Evolutionary conservation across 2,113 vertebrate genomes (phyloP), one percentile per base, ranked within the genome.

Genomic region (Ariopsis seemanni): DNA sequence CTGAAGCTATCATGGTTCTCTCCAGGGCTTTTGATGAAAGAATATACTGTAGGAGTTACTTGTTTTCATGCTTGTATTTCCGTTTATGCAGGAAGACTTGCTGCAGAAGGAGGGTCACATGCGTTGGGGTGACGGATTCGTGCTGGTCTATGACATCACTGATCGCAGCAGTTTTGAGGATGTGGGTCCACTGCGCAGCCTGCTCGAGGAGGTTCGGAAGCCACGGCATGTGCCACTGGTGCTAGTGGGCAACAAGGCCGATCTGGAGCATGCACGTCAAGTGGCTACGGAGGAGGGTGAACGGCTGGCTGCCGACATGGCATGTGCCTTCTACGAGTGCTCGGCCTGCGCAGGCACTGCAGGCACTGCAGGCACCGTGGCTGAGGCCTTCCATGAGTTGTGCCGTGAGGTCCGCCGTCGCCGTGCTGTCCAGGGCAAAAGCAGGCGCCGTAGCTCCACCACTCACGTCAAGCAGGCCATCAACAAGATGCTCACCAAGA

Each of bases 401-500:
- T 98, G 97, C 84, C 95, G 98, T 0, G 98, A 99, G 92, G 96
- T 98, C 57, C 94, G 97, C 25, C 96, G 98, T 8, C 94, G 98
- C 20, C 97, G 96, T 5, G 97, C 97, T 87, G 96, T 98, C 25
- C 98, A 99, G 93, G 97, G 98, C 90, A 99, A 99, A 92, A 96
- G 97, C 0, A 92, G 98, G 9, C 95, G 98, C 69, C 94, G 98
- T 86, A 99, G 98, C 92, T 99, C 98, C 71, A 99, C 98, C 90
- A 99, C 98, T 0, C 98, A 99, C 0, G 98, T 99, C 93, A 99
- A 99, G 89, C 98, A 99, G 92, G 98, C 98, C 90, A 98, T 99
- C 92, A 99, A 99, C 92, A 99, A 99, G 95, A 99, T 99, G 98
- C 95, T 99, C 34, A 99, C 98, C 90, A 99, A 99, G 93, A 99